These are phyloP conservation scores for Rattus norvegicus DNA, from an alignment of 2,113 vertebrate genomes.

Conservation along the genomic window DNA sequence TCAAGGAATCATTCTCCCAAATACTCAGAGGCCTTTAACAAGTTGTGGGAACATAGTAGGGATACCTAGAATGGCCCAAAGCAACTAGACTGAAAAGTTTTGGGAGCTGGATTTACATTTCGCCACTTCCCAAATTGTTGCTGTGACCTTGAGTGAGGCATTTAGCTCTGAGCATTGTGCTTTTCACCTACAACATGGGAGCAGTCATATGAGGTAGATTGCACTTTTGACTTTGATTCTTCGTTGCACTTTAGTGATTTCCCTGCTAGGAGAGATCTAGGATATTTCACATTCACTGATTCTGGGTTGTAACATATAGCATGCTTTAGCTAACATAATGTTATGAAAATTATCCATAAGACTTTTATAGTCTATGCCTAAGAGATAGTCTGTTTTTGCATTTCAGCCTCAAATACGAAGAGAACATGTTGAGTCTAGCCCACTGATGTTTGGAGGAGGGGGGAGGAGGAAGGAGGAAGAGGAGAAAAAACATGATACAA, in stretches of 20 bases:
- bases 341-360: slow-evolving; percentile 4
- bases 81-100: background rate
- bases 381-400: slow-evolving; percentile 25
- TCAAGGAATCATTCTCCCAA: background rate
- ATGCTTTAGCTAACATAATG: slow-evolving; percentile 21
- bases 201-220: background rate
- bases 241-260: background rate
- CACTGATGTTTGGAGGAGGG: background rate
- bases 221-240: slow-evolving; percentile 15
- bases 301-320: background rate
- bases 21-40: background rate
- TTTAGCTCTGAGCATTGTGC: slow-evolving; percentile 19
- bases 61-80: slow-evolving; percentile 4
- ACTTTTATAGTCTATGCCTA: background rate
- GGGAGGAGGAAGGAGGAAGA: background rate
- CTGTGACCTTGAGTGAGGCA: background rate
- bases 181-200: slow-evolving; percentile 51
- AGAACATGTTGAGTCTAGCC: slow-evolving; percentile 7
- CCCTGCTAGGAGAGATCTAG: background rate
- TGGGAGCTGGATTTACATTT: slow-evolving; percentile 10
- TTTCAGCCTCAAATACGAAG: slow-evolving; percentile 3
- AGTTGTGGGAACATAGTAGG: background rate
- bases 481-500: background rate
- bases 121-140: background rate
- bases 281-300: slow-evolving; percentile 1